Evolutionary conservation across 2,113 vertebrate species (phyloP), one percentile per base, ranked within the genome.

Genomic region (Meriones unguiculatus): DNA sequence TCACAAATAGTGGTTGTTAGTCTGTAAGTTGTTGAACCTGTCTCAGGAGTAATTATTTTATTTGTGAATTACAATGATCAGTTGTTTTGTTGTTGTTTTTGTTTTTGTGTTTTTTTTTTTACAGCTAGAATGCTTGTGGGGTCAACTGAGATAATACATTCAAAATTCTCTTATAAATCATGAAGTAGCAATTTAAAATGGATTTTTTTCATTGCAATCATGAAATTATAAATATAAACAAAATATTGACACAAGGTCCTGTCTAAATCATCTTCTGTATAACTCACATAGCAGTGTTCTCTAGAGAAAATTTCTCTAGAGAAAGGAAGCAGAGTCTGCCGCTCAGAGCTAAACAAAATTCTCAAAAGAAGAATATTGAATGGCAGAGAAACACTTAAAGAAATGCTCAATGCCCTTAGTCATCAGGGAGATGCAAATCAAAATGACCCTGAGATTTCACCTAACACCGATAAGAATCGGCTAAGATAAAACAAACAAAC

Each of bases 111-210:
- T 64, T 32, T 70, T 17, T 8, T 81, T 87, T 20, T 28, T 0
- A 67, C 46, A 89, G 32, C 25, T 91, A 87, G 30, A 80, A 14
- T 54, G 8, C 1, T 72, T 18, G 32, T 73, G 20, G 20, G 25
- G 5, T 84, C 70, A 82, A 90, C 62, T 64, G 15, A 84, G 20
- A 90, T 20, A 86, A 93, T n/a, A 64, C 52, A 89, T 73, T 1
- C 24, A 96, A 59, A 85, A 93, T n/a, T 52, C 7, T n/a, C 28
- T 65, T 91, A 0, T 72, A 90, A 94, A 96, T 80, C 72, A 89
- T 13, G 7, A 91, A 93, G 30, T 76, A 35, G 1, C 5, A 93
- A 70, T 52, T 41, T 30, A 90, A 87, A 38, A 57, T 30, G 30
- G 25, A 46, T n/a, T 18, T n/a, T 77, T n/a, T 57, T 57, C 52